Evolutionary conservation across 2,888 invertebrate species (phyloP).

Genomic region (Actias luna): DNA sequence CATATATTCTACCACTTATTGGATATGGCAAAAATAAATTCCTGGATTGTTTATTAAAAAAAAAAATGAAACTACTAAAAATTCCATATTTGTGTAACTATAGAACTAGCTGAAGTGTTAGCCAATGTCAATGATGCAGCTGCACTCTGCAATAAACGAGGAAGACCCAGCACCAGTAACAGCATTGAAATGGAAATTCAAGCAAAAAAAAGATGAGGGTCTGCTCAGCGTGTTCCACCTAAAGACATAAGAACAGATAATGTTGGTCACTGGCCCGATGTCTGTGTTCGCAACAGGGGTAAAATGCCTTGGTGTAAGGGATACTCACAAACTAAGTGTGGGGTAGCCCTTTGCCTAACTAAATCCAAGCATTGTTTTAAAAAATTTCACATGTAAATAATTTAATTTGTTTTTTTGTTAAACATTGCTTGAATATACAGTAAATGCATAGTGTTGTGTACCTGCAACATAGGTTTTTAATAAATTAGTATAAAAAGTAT

Average conservation of each 20-base stretch:
- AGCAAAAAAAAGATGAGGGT: slow-evolving; percentile 35
- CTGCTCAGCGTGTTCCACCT: slow-evolving; percentile 37
- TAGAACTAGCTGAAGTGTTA: slow-evolving; percentile 44
- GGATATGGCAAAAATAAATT: slow-evolving; percentile 44
- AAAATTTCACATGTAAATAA: not conserved
- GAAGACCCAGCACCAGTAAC: slow-evolving; percentile 39
- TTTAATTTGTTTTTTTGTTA: too few species aligned
- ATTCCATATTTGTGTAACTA: slow-evolving; percentile 35
- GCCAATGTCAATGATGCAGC: slow-evolving; percentile 36
- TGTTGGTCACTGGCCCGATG: slow-evolving; percentile 39
- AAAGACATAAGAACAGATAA: slow-evolving; percentile 41
- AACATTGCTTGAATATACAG: too few species aligned
- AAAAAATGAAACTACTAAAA: slow-evolving; percentile 29
- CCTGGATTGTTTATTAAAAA: slow-evolving; percentile 39
- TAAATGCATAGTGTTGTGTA: not conserved
- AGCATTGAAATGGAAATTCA: slow-evolving; percentile 38
- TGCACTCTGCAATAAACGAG: slow-evolving; percentile 41
- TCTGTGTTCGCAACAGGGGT: slow-evolving; percentile 37
- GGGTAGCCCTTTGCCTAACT: not conserved
- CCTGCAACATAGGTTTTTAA: not conserved
- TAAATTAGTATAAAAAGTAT: not conserved
- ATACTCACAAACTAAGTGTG: slow-evolving; percentile 34
- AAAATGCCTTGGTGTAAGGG: slow-evolving; percentile 42
- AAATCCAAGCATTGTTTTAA: not conserved
- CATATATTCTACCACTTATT: slow-evolving; percentile 34